Evolutionary conservation across 2,797 vertebrate species (phyloP), one percentile per base, ranked within the genome.

Genomic region (Falco peregrinus): DNA sequence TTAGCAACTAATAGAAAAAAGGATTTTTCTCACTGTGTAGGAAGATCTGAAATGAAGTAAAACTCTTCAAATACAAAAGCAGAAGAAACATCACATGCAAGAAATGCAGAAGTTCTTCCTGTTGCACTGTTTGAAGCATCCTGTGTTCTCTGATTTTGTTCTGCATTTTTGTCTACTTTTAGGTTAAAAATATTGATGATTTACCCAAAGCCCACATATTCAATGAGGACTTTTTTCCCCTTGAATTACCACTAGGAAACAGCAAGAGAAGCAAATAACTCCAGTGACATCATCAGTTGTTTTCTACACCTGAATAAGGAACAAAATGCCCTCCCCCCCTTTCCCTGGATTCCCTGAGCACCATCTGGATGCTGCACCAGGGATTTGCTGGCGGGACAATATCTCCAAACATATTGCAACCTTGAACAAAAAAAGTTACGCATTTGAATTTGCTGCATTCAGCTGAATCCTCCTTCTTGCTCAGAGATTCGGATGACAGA

Each of bases 321-420:
- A 63, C 0, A 4, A 28, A 84, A 84, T 0, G 0, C 63, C 31
- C 67, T 84, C 35, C 48, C 5, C 37, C n/a, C 11, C 13, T 43
- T 78, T 94, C 54, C 78, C 48, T 0, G 0, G 63, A 14, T 92
- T 77, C 90, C 86, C 75, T 92, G 78, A 85, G 84, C 84, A 94
- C 92, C 92, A 91, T 90, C 95, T 96, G 96, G 24, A 57, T 76
- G 85, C 87, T 69, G 76, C 84, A 86, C 87, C 48, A 73, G 92
- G 84, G 87, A 50, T 76, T 91, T 63, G 65, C 79, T 73, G 79
- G 54, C 6, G 3, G 97, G 93, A 91, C 92, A 84, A 9, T 31
- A 79, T 57, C 89, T 96, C 84, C 79, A 91, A 94, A 92, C 63
- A 93, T 79, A 91, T 24, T 94, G 95, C 94, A 96, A 91, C 95